These are phyloP conservation scores for Anas platyrhynchos DNA, from an alignment of 2,113 vertebrate species.

Conservation along the genomic window DNA sequence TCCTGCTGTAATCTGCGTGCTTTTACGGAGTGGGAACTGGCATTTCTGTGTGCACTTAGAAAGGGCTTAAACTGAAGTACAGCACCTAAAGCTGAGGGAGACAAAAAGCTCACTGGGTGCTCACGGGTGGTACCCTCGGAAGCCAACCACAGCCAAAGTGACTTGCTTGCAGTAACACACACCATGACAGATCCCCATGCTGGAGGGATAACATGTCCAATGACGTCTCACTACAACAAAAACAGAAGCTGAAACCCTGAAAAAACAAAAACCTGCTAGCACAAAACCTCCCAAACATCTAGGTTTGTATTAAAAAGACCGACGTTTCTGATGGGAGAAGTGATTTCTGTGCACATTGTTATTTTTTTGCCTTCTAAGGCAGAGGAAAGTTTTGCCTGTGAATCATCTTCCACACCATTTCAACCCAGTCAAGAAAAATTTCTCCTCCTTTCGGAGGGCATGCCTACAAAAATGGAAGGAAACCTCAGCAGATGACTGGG, in stretches of 20 bases:
- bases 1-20: accelerated
- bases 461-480: not conserved
- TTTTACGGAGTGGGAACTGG: not conserved
- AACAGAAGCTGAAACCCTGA: not conserved
- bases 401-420: not conserved
- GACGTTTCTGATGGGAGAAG: not conserved
- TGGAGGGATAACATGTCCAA: accelerated
- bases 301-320: too few species aligned
- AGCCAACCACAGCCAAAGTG: accelerated
- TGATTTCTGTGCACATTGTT: not conserved
- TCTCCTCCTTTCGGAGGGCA: not conserved
- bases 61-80: not conserved
- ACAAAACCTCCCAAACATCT: not conserved
- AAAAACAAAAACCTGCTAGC: not conserved
- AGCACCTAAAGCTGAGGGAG: not conserved
- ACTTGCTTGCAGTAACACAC: accelerated
- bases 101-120: accelerated
- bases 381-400: not conserved
- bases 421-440: not conserved
- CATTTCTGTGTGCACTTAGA: not conserved
- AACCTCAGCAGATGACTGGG: not conserved
- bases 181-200: accelerated
- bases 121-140: not conserved
- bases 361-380: not conserved
- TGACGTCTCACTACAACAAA: not conserved